These are phyloP conservation scores for Thereuonema tuberculata DNA, from an alignment of 1,140 invertebrate genomes.

Conservation along the genomic window DNA sequence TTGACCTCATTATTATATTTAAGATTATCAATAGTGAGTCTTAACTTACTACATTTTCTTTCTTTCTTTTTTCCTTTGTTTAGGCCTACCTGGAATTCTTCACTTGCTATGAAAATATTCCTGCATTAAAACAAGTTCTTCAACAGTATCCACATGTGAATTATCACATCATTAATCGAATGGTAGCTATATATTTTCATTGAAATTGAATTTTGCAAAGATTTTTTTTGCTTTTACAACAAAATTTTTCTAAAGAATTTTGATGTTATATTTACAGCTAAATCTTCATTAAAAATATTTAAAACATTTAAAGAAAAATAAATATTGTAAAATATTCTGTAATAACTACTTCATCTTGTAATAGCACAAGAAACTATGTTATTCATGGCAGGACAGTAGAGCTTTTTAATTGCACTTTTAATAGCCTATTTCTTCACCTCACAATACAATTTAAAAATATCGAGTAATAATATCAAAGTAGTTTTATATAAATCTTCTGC, in stretches of 20 bases:
- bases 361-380: too few relatives aligned
- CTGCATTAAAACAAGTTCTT: constrained; percentile 36
- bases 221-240: neutral
- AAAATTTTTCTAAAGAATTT: neutral
- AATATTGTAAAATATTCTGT: neutral
- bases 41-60: too few relatives aligned
- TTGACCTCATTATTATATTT: too few relatives aligned
- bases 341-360: too few relatives aligned
- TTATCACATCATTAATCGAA: constrained; percentile 41
- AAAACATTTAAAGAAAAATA: neutral
- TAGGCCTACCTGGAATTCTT: constrained; percentile 48
- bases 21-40: too few relatives aligned
- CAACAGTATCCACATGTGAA: constrained; percentile 39
- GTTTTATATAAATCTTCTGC: too few relatives aligned
- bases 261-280: neutral
- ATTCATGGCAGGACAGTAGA: too few relatives aligned
- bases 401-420: too few relatives aligned
- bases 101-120: constrained; percentile 36
- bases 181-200: constrained; percentile 30
- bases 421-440: too few relatives aligned
- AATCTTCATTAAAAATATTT: neutral
- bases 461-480: too few relatives aligned
- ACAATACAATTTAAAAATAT: too few relatives aligned
- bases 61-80: constrained; percentile 18
- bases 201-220: too few relatives aligned